Percentiles rank a stretch among this genome's conserved stretches.
Evolutionary conservation across 2,888 invertebrate species (phyloP).

Genomic region (Platynereis dumerilii): DNA sequence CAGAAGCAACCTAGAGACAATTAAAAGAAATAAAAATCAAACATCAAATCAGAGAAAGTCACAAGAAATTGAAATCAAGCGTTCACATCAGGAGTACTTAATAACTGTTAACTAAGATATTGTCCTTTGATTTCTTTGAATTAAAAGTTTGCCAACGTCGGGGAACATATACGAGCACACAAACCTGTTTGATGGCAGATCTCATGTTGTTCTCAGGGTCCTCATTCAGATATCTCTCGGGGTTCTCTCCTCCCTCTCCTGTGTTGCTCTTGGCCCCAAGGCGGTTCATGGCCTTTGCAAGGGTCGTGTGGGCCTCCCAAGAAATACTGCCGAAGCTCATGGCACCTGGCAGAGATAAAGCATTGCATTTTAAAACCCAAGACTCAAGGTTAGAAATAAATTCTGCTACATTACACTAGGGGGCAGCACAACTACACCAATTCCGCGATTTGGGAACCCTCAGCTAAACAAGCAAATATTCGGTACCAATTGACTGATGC

Average conservation of each 20-base stretch:
- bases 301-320: constrained; percentile 90
- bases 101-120: too few relatives aligned
- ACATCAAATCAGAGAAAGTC: not conserved
- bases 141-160: too few relatives aligned
- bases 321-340: constrained; percentile 99
- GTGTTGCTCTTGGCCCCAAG: constrained; percentile 98
- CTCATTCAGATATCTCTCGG: constrained; percentile 76
- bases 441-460: too few relatives aligned
- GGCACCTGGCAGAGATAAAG: constrained; percentile 71
- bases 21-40: not conserved
- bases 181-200: constrained; percentile 91
- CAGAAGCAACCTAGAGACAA: constrained; percentile 80
- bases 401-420: too few relatives aligned
- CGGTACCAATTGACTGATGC: too few relatives aligned
- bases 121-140: too few relatives aligned
- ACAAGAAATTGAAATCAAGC: constrained; percentile 2
- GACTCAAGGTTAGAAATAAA: too few relatives aligned
- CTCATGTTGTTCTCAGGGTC: constrained; percentile 82
- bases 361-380: not conserved
- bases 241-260: constrained; percentile 88
- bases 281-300: constrained; percentile 97
- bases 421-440: too few relatives aligned
- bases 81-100: too few relatives aligned
- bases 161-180: too few relatives aligned
- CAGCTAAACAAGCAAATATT: too few relatives aligned